phyloP scores from a whole-genome alignment of 2,797 vertebrate genomes.

The Caiman crocodilus region DNA sequence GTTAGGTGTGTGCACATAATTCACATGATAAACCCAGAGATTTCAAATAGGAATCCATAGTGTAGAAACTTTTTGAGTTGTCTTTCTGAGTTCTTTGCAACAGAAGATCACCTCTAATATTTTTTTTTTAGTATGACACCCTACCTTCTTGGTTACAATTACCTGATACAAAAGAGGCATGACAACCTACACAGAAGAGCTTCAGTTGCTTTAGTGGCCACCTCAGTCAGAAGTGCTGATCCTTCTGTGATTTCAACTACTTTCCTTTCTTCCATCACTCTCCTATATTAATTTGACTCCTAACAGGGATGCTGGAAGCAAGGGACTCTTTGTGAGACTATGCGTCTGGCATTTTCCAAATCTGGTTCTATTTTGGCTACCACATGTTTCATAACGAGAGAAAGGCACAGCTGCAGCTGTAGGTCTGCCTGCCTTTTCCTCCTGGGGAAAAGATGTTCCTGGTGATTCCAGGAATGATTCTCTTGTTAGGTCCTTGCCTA shows the following conservation, averaged over 20 bases:
- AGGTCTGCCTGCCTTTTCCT: conserved; percentile 22
- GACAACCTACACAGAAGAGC: not conserved
- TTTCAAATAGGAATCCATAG: no score
- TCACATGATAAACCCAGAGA: no score
- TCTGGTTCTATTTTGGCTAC: not conserved
- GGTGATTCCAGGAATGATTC: not conserved
- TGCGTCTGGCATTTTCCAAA: not conserved
- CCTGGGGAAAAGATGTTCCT: not conserved
- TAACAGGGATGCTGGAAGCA: not conserved
- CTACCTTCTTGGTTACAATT: not conserved
- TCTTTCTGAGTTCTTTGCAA: no score
- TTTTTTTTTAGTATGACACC: no score
- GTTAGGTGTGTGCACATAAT: no score
- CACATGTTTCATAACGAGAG: not conserved
- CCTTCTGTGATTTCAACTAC: not conserved
- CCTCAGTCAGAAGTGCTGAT: accelerated
- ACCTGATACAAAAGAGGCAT: not conserved
- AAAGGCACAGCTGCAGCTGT: conserved; percentile 14
- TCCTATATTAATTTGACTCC: not conserved
- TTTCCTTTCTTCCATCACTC: not conserved
- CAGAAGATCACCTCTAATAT: no score
- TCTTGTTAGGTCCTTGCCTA: not conserved
- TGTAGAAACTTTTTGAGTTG: no score
- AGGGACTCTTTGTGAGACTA: not conserved
- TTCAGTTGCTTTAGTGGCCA: not conserved